A percentile compares a stretch with the other conserved stretches of the same genome.
Evolutionary conservation across 2,888 invertebrate species (phyloP).

Genomic region (Hirtodrosophila trivittata): DNA sequence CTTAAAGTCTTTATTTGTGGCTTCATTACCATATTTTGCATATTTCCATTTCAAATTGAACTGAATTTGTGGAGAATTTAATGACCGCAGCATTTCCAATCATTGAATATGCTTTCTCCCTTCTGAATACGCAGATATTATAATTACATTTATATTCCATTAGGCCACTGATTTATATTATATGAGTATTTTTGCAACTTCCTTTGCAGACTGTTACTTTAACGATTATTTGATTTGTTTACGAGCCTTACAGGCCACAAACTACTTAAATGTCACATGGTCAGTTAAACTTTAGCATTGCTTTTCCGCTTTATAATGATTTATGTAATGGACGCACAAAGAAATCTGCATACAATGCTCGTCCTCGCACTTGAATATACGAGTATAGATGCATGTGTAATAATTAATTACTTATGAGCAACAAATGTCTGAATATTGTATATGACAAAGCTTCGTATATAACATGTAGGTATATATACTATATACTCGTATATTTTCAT

Average conservation of each 20-base stretch:
- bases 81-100: too few species aligned
- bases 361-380: slow-evolving; percentile 20
- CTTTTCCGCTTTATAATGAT: slow-evolving; percentile 64
- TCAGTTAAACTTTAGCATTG: slow-evolving; percentile 74
- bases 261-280: slow-evolving; percentile 72
- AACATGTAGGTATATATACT: slow-evolving; percentile 21
- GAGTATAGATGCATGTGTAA: slow-evolving; percentile 41
- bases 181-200: slow-evolving; percentile 17
- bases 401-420: slow-evolving; percentile 61
- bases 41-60: too few species aligned
- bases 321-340: slow-evolving; percentile 59
- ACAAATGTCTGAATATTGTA: neutral
- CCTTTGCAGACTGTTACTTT: slow-evolving; percentile 35
- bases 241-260: slow-evolving; percentile 33
- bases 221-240: slow-evolving; percentile 60
- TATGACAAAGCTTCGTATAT: slow-evolving; percentile 19
- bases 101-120: too few species aligned
- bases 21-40: too few species aligned
- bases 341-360: slow-evolving; percentile 62
- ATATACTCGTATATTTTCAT: slow-evolving; percentile 26
- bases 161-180: slow-evolving; percentile 48
- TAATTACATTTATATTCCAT: slow-evolving; percentile 42
- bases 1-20: too few species aligned
- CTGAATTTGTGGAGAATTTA: too few species aligned
- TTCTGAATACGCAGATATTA: neutral